A percentile compares a stretch with the other conserved stretches of the same genome.
phyloP scores from a whole-genome alignment of 2,113 vertebrate species.

The Sphyrna mokarran region DNA sequence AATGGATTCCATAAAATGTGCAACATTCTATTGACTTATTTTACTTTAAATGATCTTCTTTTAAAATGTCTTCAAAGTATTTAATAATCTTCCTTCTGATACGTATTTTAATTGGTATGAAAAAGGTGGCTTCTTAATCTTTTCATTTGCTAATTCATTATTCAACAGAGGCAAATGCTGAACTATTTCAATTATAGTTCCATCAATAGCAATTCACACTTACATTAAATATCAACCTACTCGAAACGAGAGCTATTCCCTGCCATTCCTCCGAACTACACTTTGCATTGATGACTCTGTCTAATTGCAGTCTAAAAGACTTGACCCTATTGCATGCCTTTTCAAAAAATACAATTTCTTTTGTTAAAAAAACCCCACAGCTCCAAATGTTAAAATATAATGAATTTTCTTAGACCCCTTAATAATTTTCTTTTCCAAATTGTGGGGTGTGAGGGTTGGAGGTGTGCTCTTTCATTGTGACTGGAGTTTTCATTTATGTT shows the following conservation, averaged over 20 bases:
- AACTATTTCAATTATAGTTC: not conserved
- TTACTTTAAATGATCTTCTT: not conserved
- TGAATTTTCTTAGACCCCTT: not conserved
- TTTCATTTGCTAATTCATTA: not conserved
- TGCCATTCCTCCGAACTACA: not conserved
- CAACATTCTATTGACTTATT: not conserved
- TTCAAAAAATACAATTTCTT: not conserved
- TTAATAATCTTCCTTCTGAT: not conserved
- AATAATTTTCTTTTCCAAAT: not conserved
- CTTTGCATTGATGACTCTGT: not conserved
- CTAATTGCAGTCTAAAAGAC: not conserved
- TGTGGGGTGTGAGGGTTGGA: not conserved
- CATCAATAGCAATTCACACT: conserved; percentile 1
- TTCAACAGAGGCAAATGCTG: not conserved
- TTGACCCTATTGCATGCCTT: not conserved
- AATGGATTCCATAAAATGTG: not conserved
- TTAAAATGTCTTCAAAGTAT: not conserved
- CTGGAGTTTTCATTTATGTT: not conserved
- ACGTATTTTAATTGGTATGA: not conserved
- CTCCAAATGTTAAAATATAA: not conserved
- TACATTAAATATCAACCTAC: conserved; percentile 12
- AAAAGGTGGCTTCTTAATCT: not conserved
- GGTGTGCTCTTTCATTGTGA: not conserved
- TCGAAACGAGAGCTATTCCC: not conserved
- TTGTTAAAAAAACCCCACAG: not conserved